phyloP scores from a whole-genome alignment of 1,140 invertebrate genomes.

The Idris sp. region DNA sequence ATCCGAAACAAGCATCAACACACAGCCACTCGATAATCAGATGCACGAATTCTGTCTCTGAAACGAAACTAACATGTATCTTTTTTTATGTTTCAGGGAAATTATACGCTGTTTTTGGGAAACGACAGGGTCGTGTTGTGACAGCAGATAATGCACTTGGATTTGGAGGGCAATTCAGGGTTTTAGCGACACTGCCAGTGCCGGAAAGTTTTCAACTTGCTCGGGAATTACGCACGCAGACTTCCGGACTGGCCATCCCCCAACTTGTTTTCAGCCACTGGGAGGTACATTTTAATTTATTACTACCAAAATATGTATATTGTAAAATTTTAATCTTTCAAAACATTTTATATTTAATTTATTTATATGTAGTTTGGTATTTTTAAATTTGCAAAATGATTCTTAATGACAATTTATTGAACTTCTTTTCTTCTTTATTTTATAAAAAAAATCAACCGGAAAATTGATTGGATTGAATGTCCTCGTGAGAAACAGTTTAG shows the following conservation, averaged over 20 bases:
- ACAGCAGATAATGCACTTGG: conserved; percentile 93
- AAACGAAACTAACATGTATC: conserved; percentile 28
- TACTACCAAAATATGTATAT: too few relatives aligned
- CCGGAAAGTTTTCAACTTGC: conserved; percentile 96
- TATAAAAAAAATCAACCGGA: conserved; percentile 33
- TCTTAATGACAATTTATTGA: conserved; percentile 44
- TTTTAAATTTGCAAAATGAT: too few relatives aligned
- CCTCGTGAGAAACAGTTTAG: conserved; percentile 42
- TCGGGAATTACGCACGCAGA: conserved; percentile 79
- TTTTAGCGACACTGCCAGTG: conserved; percentile 82
- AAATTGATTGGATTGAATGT: conserved; percentile 45
- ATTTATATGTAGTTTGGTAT: too few relatives aligned
- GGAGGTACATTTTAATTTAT: too few relatives aligned
- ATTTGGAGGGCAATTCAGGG: conserved; percentile 88
- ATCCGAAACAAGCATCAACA: too few relatives aligned
- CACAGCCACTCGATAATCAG: conserved; percentile 9
- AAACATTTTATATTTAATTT: too few relatives aligned
- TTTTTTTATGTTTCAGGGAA: conserved; percentile 83
- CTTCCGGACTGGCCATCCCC: conserved; percentile 95
- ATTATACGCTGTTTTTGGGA: conserved; percentile 94
- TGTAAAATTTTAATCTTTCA: too few relatives aligned
- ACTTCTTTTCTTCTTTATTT: conserved; percentile 28
- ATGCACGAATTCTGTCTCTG: not conserved
- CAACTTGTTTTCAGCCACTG: conserved; percentile 90
- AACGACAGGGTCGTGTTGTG: conserved; percentile 92